phyloP scores from a whole-genome alignment of 1,140 invertebrate genomes.

The Atta colombica region DNA sequence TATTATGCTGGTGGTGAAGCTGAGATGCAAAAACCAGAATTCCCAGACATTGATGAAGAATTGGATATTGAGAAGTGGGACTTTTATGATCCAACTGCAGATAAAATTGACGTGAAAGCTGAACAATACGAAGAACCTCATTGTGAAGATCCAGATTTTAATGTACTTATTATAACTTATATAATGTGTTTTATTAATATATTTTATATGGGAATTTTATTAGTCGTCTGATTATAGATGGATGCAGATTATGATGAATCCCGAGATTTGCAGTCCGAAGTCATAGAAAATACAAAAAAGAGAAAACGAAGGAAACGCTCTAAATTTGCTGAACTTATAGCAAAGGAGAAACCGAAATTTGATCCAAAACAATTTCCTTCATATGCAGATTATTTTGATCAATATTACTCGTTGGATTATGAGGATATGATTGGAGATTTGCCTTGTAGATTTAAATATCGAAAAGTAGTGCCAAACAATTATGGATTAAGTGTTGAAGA shows the following conservation, averaged over 20 bases:
- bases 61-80: slow-evolving; percentile 92
- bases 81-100: slow-evolving; percentile 87
- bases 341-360: slow-evolving; percentile 93
- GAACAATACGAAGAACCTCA: slow-evolving; percentile 85
- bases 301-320: slow-evolving; percentile 89
- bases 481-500: slow-evolving; percentile 97
- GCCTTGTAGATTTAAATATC: slow-evolving; percentile 97
- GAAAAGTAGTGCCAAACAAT: slow-evolving; percentile 95
- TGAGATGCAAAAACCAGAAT: slow-evolving; percentile 92
- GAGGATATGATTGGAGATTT: slow-evolving; percentile 97
- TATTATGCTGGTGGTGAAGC: slow-evolving; percentile 93
- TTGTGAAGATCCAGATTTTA: slow-evolving; percentile 94
- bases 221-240: slow-evolving; percentile 89
- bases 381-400: slow-evolving; percentile 96
- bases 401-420: slow-evolving; percentile 97
- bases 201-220: slow-evolving; percentile 2
- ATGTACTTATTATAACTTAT: slow-evolving; percentile 85
- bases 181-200: slow-evolving; percentile 28
- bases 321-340: slow-evolving; percentile 91
- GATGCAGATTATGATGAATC: slow-evolving; percentile 94
- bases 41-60: slow-evolving; percentile 93
- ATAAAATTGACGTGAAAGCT: slow-evolving; percentile 78
- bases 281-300: slow-evolving; percentile 88
- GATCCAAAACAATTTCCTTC: slow-evolving; percentile 91
- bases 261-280: slow-evolving; percentile 87